phyloP scores from a whole-genome alignment of 2,888 invertebrate genomes.

The Drosophila antonietae region DNA sequence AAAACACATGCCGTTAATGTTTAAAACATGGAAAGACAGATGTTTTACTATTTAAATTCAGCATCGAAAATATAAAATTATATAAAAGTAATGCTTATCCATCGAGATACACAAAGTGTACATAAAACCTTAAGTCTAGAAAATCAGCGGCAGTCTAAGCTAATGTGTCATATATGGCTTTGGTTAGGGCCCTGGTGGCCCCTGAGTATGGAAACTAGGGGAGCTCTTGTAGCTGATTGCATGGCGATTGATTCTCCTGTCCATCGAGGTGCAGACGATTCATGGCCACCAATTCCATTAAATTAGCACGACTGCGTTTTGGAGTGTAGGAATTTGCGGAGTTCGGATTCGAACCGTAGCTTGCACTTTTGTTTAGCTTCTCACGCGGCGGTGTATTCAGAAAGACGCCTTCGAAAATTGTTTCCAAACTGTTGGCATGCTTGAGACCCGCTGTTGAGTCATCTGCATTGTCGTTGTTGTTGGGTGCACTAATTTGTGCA shows the following conservation, averaged over 20 bases:
- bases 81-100: conserved; percentile 34
- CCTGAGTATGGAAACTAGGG: conserved; percentile 24
- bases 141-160: conserved; percentile 51
- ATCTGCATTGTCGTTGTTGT: conserved; percentile 62
- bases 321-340: conserved; percentile 49
- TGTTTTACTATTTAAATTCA: conserved; percentile 44
- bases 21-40: conserved; percentile 76
- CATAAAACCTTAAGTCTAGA: conserved; percentile 50
- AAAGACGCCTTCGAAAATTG: conserved; percentile 84
- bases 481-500: conserved; percentile 82
- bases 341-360: conserved; percentile 27
- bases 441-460: conserved; percentile 49
- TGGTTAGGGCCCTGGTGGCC: conserved; percentile 32
- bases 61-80: conserved; percentile 34
- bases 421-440: conserved; percentile 78
- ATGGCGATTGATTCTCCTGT: conserved; percentile 76
- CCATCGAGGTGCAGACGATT: conserved; percentile 69
- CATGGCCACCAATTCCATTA: conserved; percentile 73
- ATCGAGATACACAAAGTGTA: conserved; percentile 67
- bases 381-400: conserved; percentile 82
- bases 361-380: conserved; percentile 35
- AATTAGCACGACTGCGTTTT: conserved; percentile 61
- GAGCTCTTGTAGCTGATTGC: conserved; percentile 24
- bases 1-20: conserved; percentile 46
- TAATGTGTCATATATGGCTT: conserved; percentile 52